A percentile compares a stretch with the other conserved stretches of the same genome.
phyloP scores from a whole-genome alignment of 2,797 vertebrate genomes.

The Megalops cyprinoides region DNA sequence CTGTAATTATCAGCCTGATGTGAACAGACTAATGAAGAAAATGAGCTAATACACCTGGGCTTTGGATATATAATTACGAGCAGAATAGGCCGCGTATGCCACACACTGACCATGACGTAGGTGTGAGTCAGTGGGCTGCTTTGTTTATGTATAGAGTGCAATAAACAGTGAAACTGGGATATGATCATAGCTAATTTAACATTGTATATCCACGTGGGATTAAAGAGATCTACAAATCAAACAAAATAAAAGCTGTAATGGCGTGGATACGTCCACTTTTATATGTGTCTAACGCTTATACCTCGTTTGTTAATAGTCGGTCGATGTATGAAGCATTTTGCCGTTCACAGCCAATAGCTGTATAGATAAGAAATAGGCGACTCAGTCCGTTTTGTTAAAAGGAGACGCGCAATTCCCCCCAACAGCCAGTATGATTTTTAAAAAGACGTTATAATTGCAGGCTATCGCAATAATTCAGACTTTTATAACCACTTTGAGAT shows the following conservation, averaged over 20 bases:
- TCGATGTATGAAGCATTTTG: too few species aligned
- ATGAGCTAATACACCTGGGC: constrained; percentile 57
- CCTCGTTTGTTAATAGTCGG: too few species aligned
- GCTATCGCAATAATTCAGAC: too few species aligned
- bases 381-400: too few species aligned
- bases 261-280: background rate
- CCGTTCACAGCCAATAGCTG: too few species aligned
- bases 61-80: constrained; percentile 46
- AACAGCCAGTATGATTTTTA: too few species aligned
- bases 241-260: background rate
- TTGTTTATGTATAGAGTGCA: background rate
- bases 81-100: constrained; percentile 56
- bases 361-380: too few species aligned
- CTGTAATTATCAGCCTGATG: constrained; percentile 75
- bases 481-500: too few species aligned
- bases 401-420: too few species aligned
- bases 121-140: background rate
- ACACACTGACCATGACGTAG: background rate
- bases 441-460: too few species aligned
- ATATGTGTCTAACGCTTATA: background rate
- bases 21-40: constrained; percentile 66
- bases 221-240: background rate
- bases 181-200: background rate
- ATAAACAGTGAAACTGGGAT: background rate
- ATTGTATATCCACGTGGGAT: background rate